Conservation (phyloP, 2,888 invertebrate species). For the Mylabris sibirica region DNA sequence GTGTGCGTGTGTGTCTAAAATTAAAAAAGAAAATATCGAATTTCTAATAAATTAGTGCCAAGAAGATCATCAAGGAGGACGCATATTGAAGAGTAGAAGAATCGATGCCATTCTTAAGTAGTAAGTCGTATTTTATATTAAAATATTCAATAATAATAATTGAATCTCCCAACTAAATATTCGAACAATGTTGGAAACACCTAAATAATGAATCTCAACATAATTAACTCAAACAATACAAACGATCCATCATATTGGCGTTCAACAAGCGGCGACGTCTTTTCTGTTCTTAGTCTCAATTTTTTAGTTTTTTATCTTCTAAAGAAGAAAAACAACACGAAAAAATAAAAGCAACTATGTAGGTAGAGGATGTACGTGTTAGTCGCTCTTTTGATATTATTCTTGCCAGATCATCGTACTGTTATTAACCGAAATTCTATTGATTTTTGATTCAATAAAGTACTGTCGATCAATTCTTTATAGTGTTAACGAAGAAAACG, state of each 20-base stretch:
- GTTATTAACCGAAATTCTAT: slow-evolving; percentile 12
- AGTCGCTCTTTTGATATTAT: neutral
- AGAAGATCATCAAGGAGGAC: too few relatives aligned
- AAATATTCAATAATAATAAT: too few relatives aligned
- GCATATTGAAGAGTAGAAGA: too few relatives aligned
- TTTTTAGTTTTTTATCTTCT: neutral
- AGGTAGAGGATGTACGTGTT: neutral
- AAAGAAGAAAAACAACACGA: neutral
- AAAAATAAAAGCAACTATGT: too few relatives aligned
- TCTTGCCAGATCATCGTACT: slow-evolving; percentile 4
- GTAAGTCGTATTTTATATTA: too few relatives aligned
- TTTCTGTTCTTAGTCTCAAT: neutral
- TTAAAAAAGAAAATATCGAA: too few relatives aligned
- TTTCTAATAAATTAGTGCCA: too few relatives aligned
- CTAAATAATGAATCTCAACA: neutral
- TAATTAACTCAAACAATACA: slow-evolving; percentile 4
- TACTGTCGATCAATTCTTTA: neutral
- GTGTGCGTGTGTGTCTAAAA: too few relatives aligned
- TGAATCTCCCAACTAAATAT: too few relatives aligned
- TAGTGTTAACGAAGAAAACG: neutral
- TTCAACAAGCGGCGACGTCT: neutral
- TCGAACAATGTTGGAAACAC: neutral
- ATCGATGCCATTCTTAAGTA: too few relatives aligned
- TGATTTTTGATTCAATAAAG: slow-evolving; percentile 10
- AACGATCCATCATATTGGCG: neutral